Evolutionary conservation across 2,113 vertebrate genomes (phyloP), one percentile per base, ranked within the genome.

Genomic region (Coturnix japonica): DNA sequence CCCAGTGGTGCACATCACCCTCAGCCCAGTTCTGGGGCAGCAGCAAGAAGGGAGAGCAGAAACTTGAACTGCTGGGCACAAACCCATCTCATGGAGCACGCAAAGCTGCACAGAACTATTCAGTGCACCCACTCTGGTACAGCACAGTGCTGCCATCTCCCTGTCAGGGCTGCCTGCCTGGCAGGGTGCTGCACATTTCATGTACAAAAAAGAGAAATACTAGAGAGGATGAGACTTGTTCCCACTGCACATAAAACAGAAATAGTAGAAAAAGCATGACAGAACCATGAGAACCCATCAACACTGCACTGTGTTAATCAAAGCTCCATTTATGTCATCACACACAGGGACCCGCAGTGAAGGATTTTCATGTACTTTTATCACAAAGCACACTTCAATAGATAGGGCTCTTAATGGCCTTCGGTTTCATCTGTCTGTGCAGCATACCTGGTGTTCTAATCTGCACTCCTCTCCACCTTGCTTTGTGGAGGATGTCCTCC

Each of bases 21-120:
- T 26, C 39, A 37, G 49, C n/a, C 53, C 41, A 66, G 30, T 6
- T 25, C 37, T 9, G 2, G 23, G 26, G 20, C 13, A 57, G 71
- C 1, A 1, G 63, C 22, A 76, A 51, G 33, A 81, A 54, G 31
- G 17, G 17, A 67, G 26, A 30, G 21, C 18, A 91, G 44, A 71
- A 81, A 28, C 1, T 56, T 25, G 47, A 84, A 53, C n/a, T 39
- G 26, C 35, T 22, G 20, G 69, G 66, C 70, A 75, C 7, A 43
- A 47, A 76, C n/a, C 20, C 9, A 30, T 1, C 6, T 51, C 71
- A 13, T 2, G 1, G 67, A 60, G 53, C 0, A 0, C 2, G n/a
- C 2, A 7, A 66, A 73, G 23, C 65, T 11, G 1, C 0, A 0
- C 1, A 3, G 89, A 81, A 46, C 23, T 18, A n/a, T 2, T 76